phyloP scores from a whole-genome alignment of 2,797 vertebrate genomes.

The Alfaro cultratus region DNA sequence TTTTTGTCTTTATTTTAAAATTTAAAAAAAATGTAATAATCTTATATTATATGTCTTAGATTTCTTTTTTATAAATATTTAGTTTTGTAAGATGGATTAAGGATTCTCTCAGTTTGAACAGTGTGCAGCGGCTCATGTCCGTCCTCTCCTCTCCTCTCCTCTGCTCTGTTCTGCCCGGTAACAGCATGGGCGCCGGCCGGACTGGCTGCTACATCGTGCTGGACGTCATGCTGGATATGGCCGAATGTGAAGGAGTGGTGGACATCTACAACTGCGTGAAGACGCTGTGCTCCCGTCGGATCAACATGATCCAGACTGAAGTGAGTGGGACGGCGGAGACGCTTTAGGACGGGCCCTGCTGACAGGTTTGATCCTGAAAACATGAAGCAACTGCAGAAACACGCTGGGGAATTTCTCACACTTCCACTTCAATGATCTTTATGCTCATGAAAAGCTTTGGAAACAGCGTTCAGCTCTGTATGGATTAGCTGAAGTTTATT shows the following conservation, averaged over 20 bases:
- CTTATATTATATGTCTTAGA: neutral
- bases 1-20: neutral
- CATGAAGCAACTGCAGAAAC: neutral
- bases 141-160: conserved; percentile 10
- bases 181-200: conserved; percentile 91
- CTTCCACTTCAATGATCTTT: neutral
- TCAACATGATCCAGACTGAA: conserved; percentile 99
- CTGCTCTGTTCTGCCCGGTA: conserved; percentile 31
- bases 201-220: conserved; percentile 98
- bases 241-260: conserved; percentile 96
- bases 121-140: conserved; percentile 1
- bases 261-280: conserved; percentile 99
- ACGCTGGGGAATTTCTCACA: neutral
- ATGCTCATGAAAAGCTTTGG: neutral
- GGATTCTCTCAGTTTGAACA: neutral
- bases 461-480: neutral
- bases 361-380: conserved; percentile 17
- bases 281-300: conserved; percentile 93
- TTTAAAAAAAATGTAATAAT: neutral
- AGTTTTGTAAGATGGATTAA: neutral
- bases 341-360: neutral
- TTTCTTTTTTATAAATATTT: neutral
- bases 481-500: too few species aligned
- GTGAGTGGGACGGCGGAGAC: conserved; percentile 78
- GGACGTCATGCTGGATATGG: conserved; percentile 99